Base-by-base conservation (phyloP, 2,888 invertebrate genomes). In the Epinotia bilunana region DNA sequence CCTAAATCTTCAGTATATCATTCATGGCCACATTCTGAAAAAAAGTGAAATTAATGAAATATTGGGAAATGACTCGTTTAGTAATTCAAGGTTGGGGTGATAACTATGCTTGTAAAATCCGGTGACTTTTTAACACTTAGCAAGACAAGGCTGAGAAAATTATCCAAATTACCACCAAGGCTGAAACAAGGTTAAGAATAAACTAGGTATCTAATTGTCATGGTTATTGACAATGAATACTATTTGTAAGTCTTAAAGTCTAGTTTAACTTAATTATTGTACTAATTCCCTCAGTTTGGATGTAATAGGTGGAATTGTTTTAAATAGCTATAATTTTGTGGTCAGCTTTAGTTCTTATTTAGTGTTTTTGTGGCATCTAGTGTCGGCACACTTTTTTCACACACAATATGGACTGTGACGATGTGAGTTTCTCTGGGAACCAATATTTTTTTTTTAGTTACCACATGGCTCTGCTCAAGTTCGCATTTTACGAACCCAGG, bases 371-470 rank as follows among this genome's bases (percentile, higher is more conserved):
- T 23, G 5, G 70, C n/a, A 20, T 53, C 53, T 13, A 13, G 64
- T 60, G 53, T 7, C 20, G 39, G 49, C n/a, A 64, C 43, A 28
- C 53, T n/a, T 55, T 0, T 58, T 18, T 60, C 13, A 55, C 53
- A 39, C n/a, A 13, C n/a, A 58, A 18, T 23, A 74, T 74, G 74
- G 71, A 74, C 33, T 60, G 28, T 71, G 74, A 74, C 13, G 71
- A 71, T 74, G 74, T 74, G 58, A 18, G 74, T 74, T 23, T 53
- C 16, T 49, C 16, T n/a, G n/a, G n/a, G 7, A 53, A 53, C n/a
- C n/a, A 53, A 16, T 1, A 53, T 7, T 7, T 13, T 53, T 1
- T 53, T 16, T 16, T 49, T 49, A 49, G 13, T 3, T 23, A 60
- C 20, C 11, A 11, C 1, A 33, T 33, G 33, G 6, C 33, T 33